Base-by-base conservation (phyloP, 2,888 invertebrate species). In the Buathra laborator region DNA sequence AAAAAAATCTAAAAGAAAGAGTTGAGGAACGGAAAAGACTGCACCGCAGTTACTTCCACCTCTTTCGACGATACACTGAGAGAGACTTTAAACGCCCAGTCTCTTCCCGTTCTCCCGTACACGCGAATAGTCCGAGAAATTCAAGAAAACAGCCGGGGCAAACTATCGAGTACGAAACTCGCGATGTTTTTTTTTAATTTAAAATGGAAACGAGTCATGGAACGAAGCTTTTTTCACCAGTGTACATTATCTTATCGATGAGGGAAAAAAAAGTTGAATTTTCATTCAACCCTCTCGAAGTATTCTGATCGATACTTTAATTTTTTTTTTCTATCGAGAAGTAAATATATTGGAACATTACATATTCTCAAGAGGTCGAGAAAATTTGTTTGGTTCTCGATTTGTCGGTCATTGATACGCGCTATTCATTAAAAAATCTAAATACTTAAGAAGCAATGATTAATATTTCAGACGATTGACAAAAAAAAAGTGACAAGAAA, bases 71-170 rank as follows among this genome's bases (percentile, higher is more conserved):
- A 70, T 77, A 75, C 82, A 43, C 1, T 64, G 19, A 14, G 19
- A 68, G 51, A 48, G 74, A 64, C 78, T 82, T 85, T 79, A 79
- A 79, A 79, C 71, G 68, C 46, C 62, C 67, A 44, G 66, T 56
- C 79, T 79, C 59, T 48, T 71, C 46, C 66, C 56, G 66, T 62
- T 70, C 76, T 51, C 5, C 32, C 24, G 48, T 71, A 19, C 43
- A 6, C 37, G 5, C 51, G 74, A 43, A 14, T 12, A 24, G 12
- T 29, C 37, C 62, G 12, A 37, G 76, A 81, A 81, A 77, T 77
- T 77, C 67, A 66, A 59, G 71, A 76, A 80, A 81, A 70, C 75
- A 79, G 37, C 37, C 16, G 64, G 70, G 53, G 43, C 46, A 64
- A 83, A 83, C 74, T 79, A 56, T 64, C 32, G 32, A 76, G 64